Evolutionary conservation across 37 sponge, comb jelly and placozoan genomes (phyloP).

Genomic region (Aplysina aerophoba): DNA sequence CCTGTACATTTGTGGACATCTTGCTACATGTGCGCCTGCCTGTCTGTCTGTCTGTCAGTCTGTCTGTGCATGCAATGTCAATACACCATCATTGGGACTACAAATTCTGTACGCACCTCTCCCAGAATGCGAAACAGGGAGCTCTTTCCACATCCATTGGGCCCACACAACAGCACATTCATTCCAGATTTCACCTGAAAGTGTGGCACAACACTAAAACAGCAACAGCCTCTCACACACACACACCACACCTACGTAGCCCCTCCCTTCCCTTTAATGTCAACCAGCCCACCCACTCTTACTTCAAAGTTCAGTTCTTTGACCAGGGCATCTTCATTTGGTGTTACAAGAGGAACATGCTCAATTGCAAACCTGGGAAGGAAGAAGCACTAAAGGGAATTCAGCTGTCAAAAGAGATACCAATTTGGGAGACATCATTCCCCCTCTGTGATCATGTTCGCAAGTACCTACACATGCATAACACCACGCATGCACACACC

Average conservation of each 20-base stretch:
- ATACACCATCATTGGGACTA: no score
- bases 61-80: no score
- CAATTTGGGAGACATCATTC: not conserved
- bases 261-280: no score
- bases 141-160: constrained; percentile 98
- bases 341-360: constrained; percentile 90
- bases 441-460: not conserved
- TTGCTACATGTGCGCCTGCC: no score
- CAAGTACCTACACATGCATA: no score
- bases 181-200: constrained; percentile 84
- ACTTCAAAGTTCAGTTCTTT: constrained; percentile 85
- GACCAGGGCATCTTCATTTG: constrained; percentile 90
- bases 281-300: not conserved
- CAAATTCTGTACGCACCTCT: constrained; percentile 56
- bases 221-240: no score
- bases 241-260: no score
- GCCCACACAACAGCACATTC: constrained; percentile 93
- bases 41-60: no score
- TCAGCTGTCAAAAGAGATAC: not conserved
- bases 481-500: constrained; percentile 37
- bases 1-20: no score
- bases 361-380: constrained; percentile 85
- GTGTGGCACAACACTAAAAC: no score
- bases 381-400: not conserved
- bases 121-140: constrained; percentile 91